Percentiles rank a stretch among this genome's conserved stretches.
Evolutionary conservation across 2,888 invertebrate species (phyloP).

Genomic region (Andrena haemorrhoa): DNA sequence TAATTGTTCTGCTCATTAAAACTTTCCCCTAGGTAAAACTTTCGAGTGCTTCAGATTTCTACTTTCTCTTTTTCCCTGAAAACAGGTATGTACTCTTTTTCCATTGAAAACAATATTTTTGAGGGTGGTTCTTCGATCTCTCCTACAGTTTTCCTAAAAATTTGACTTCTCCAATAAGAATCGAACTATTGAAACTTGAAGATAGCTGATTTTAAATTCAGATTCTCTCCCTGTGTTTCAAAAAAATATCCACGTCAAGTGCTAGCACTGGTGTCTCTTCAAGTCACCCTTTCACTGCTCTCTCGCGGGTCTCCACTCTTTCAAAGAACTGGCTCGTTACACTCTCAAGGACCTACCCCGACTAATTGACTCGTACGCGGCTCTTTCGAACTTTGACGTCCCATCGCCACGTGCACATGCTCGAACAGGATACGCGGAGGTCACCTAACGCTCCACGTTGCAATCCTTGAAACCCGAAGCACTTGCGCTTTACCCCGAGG

Average conservation of each 20-base stretch:
- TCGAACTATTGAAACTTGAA: neutral
- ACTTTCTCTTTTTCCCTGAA: neutral
- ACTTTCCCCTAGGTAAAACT: too few species aligned
- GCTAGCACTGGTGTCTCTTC: neutral
- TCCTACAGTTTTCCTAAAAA: neutral
- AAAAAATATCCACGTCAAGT: neutral
- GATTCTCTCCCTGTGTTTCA: neutral
- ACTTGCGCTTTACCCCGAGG: neutral
- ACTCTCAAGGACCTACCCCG: conserved; percentile 17
- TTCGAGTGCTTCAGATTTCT: neutral
- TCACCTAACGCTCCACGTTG: conserved; percentile 13
- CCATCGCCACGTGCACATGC: neutral
- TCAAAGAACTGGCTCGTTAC: conserved; percentile 14
- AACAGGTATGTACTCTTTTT: too few species aligned
- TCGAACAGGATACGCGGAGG: neutral
- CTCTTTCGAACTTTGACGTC: conserved; percentile 33
- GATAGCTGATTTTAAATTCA: too few species aligned
- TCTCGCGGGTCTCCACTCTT: neutral
- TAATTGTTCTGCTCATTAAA: too few species aligned
- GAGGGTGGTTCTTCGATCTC: neutral
- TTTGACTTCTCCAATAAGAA: neutral
- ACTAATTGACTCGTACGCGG: conserved; percentile 30
- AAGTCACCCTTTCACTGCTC: neutral
- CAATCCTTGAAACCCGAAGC: conserved; percentile 15
- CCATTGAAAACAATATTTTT: too few species aligned